phyloP scores from a whole-genome alignment of 2,113 vertebrate species.

The Catagonus wagneri region DNA sequence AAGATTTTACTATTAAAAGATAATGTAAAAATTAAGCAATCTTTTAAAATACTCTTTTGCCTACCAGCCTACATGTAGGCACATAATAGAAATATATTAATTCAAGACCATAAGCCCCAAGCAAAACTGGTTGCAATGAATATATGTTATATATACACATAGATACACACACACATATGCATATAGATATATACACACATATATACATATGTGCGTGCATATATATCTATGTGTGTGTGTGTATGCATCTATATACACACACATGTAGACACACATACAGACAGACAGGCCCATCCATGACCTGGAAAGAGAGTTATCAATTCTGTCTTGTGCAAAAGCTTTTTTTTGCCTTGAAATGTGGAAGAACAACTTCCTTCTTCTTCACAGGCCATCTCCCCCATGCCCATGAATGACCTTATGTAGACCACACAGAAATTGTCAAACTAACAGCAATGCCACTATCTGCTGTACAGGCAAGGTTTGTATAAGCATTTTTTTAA shows the following conservation, averaged over 20 bases:
- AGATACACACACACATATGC: background rate
- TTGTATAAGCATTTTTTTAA: background rate
- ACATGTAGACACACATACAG: background rate
- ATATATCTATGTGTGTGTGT: too few relatives aligned
- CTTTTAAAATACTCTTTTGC: slow-evolving; percentile 47
- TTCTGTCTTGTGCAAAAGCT: background rate
- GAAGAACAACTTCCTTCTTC: background rate
- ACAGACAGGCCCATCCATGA: slow-evolving; percentile 11
- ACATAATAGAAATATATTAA: slow-evolving; percentile 32
- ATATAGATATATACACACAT: background rate
- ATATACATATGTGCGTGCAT: too few relatives aligned
- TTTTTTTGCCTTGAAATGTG: background rate
- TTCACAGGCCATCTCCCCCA: background rate
- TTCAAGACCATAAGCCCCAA: slow-evolving; percentile 31
- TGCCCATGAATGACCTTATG: background rate
- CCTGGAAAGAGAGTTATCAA: slow-evolving; percentile 14
- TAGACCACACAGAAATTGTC: background rate
- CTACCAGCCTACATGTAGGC: background rate
- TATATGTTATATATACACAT: background rate
- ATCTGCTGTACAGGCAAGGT: background rate
- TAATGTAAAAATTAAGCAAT: slow-evolving; percentile 25
- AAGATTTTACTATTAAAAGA: slow-evolving; percentile 54
- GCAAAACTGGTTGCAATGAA: slow-evolving; percentile 41
- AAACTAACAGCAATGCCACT: background rate
- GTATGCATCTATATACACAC: background rate